Evolutionary conservation across 2,888 invertebrate species (phyloP).

Genomic region (Amphipoea oculea): DNA sequence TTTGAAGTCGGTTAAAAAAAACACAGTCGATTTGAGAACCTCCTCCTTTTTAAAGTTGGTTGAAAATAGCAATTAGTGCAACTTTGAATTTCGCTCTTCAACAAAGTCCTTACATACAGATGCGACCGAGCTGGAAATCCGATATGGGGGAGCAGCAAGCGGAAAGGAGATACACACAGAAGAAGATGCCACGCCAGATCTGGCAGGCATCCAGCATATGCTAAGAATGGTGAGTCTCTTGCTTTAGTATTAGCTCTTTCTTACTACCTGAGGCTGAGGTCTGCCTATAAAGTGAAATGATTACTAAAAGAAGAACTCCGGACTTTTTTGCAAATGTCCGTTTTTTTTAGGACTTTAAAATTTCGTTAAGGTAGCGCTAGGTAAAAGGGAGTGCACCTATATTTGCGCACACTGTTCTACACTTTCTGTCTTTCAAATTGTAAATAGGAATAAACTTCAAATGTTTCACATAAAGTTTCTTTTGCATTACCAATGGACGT

Average conservation of each 20-base stretch:
- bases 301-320: too few relatives aligned
- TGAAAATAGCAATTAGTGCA: not conserved
- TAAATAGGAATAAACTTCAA: not conserved
- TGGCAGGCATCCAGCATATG: slow-evolving; percentile 77
- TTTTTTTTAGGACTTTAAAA: not conserved
- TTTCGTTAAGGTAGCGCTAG: not conserved
- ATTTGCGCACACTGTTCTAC: not conserved
- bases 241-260: not conserved
- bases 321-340: not conserved
- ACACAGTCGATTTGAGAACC: too few relatives aligned
- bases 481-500: not conserved
- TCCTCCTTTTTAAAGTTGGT: too few relatives aligned
- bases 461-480: not conserved
- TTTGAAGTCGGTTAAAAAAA: too few relatives aligned
- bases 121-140: slow-evolving; percentile 60
- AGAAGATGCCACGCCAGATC: slow-evolving; percentile 71
- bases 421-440: too few relatives aligned
- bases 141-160: slow-evolving; percentile 57
- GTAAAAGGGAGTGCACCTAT: not conserved
- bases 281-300: too few relatives aligned
- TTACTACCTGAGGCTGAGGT: too few relatives aligned
- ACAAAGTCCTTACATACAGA: slow-evolving; percentile 63
- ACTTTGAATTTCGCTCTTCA: not conserved
- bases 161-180: not conserved
- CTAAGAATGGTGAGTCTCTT: slow-evolving; percentile 76